Conservation (phyloP, 2,113 vertebrate species). For the Vidua macroura region DNA sequence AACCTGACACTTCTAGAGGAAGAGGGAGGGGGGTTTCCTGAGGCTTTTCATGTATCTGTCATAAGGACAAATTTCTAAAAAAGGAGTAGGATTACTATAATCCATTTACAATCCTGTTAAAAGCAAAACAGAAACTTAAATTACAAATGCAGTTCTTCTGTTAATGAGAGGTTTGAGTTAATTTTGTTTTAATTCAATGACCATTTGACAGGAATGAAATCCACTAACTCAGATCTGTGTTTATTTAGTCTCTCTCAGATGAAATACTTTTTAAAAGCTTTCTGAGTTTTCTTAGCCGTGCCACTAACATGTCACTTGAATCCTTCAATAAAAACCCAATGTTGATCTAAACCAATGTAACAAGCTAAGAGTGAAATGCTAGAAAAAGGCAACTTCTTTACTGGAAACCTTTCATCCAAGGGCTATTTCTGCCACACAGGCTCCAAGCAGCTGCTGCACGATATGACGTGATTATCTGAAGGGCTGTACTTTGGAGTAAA, state of each 20-base stretch:
- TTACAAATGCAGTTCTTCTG: background rate
- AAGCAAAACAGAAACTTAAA: constrained; percentile 43
- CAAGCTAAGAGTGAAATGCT: background rate
- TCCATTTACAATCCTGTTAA: background rate
- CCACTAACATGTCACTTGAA: background rate
- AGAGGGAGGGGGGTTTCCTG: background rate
- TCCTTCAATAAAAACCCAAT: background rate
- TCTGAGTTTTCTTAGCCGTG: background rate
- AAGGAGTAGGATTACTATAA: background rate
- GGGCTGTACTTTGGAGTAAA: background rate
- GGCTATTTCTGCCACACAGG: background rate
- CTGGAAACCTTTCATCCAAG: background rate
- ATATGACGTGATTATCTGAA: background rate
- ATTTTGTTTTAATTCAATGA: background rate
- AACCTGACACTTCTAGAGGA: background rate
- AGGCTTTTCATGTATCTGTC: background rate
- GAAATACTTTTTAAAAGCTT: background rate
- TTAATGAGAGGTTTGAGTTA: background rate
- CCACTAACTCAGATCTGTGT: background rate
- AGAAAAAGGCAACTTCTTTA: constrained; percentile 13
- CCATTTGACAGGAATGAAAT: background rate
- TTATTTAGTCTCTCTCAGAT: background rate
- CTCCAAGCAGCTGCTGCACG: background rate
- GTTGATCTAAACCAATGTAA: background rate
- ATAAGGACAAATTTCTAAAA: background rate